Percentiles rank a stretch among this genome's conserved stretches.
phyloP scores from a whole-genome alignment of 2,888 invertebrate species.

The Chrysolina haemoptera region DNA sequence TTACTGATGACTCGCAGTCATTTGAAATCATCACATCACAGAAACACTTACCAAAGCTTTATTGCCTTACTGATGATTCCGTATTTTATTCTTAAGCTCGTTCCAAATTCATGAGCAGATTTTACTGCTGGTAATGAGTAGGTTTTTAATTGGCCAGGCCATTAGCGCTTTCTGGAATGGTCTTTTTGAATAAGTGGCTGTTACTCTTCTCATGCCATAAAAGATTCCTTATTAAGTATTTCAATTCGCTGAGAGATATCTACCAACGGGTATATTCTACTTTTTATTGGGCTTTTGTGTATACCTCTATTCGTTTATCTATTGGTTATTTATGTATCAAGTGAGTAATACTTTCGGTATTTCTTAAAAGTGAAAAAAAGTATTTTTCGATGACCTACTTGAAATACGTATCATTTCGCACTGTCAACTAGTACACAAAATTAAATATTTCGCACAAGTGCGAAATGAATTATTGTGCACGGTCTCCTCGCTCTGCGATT shows the following conservation, averaged over 20 bases:
- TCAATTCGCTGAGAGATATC: not conserved
- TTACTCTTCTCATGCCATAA: not conserved
- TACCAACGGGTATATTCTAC: too few species aligned
- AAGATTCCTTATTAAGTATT: constrained; percentile 2
- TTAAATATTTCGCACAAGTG: too few species aligned
- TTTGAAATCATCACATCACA: not conserved
- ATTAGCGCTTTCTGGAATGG: not conserved
- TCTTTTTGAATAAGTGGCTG: constrained; percentile 5
- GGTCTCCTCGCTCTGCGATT: too few species aligned
- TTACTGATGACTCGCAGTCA: not conserved
- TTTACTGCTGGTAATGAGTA: constrained; percentile 18
- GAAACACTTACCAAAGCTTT: constrained; percentile 5
- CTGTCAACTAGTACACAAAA: too few species aligned
- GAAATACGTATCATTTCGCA: too few species aligned
- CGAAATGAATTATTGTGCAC: too few species aligned
- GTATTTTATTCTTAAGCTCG: constrained; percentile 17
- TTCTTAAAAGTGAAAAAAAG: too few species aligned
- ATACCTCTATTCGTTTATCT: too few species aligned
- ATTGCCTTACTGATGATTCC: constrained; percentile 1
- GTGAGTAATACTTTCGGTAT: too few species aligned
- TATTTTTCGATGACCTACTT: too few species aligned
- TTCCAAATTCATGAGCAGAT: constrained; percentile 16
- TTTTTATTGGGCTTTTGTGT: too few species aligned
- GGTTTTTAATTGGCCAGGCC: constrained; percentile 24
- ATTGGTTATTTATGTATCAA: too few species aligned